Evolutionary conservation across 2,113 vertebrate genomes (phyloP).

Genomic region (Cryptoleucopteryx plumbea): DNA sequence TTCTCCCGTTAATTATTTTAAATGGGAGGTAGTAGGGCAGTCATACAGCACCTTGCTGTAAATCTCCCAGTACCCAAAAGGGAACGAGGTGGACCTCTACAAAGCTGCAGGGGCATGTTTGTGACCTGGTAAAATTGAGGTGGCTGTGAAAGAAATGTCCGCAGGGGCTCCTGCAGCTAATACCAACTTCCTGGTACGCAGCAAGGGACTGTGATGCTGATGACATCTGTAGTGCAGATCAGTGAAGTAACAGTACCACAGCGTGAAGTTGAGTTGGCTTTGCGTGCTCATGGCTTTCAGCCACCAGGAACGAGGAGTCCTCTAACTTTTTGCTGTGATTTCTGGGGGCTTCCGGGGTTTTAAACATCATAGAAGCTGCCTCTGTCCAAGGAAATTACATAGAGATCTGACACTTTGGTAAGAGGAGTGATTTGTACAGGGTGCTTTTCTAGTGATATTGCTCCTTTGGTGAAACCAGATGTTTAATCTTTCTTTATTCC

Average conservation of each 20-base stretch:
- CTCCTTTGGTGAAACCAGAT: background rate
- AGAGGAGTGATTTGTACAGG: background rate
- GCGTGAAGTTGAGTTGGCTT: background rate
- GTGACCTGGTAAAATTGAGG: background rate
- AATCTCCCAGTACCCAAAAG: background rate
- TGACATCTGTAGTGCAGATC: background rate
- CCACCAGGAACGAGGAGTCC: background rate
- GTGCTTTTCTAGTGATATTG: background rate
- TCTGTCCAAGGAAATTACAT: background rate
- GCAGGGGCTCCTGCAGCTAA: background rate
- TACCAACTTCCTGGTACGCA: background rate
- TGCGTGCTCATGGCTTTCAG: rapidly evolving
- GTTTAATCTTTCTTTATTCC: background rate
- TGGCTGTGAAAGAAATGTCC: background rate
- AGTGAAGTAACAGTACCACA: background rate
- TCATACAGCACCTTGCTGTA: background rate
- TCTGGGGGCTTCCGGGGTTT: background rate
- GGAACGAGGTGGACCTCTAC: too few relatives aligned
- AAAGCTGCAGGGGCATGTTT: background rate
- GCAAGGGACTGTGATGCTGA: rapidly evolving
- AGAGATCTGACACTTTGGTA: rapidly evolving
- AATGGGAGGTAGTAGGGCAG: too few relatives aligned
- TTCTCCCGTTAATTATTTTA: background rate
- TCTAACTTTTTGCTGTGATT: background rate
- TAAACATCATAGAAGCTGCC: background rate